phyloP scores from a whole-genome alignment of 2,888 invertebrate genomes.

The Antheraea assamensis region DNA sequence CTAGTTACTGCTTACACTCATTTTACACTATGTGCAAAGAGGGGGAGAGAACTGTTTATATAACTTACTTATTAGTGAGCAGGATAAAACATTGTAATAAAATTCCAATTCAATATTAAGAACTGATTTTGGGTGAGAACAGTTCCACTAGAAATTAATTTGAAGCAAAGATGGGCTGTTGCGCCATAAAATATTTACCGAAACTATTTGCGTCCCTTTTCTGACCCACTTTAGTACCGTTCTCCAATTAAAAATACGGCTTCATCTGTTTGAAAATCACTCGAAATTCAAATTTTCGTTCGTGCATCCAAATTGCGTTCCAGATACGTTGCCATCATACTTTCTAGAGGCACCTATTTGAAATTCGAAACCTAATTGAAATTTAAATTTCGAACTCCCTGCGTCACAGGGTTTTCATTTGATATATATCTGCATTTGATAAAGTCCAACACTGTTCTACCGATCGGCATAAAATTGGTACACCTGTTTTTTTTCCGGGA shows the following conservation, averaged over 20 bases:
- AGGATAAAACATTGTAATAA: no score
- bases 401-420: neutral
- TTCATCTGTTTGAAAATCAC: constrained; percentile 3
- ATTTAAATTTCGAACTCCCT: constrained; percentile 30
- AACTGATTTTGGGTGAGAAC: no score
- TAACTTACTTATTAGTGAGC: no score
- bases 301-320: constrained; percentile 3
- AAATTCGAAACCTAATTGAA: constrained; percentile 36
- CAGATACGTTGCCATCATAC: constrained; percentile 18
- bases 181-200: neutral
- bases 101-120: no score
- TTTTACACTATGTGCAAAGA: no score
- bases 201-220: neutral
- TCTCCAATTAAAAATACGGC: constrained; percentile 3
- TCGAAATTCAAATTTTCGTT: constrained; percentile 15
- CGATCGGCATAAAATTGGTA: no score
- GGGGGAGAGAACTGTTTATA: no score
- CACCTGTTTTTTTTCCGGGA: no score
- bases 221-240: neutral
- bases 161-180: no score
- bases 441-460: no score
- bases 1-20: no score
- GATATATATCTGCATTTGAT: neutral
- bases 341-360: constrained; percentile 24
- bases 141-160: no score